Conservation (phyloP, 2,113 vertebrate genomes). For the Callipepla squamata region DNA sequence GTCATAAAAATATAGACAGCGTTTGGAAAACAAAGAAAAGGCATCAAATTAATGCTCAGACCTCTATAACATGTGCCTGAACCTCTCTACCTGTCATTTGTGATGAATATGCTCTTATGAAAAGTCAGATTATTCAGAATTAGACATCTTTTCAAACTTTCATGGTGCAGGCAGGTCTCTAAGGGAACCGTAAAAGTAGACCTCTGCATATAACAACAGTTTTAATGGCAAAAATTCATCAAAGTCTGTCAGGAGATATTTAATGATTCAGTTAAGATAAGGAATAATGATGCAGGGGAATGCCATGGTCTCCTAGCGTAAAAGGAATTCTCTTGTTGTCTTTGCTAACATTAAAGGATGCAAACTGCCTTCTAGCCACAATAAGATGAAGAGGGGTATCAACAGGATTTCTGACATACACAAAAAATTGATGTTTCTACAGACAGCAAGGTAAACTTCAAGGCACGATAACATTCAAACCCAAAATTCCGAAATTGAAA, state of each 20-base stretch:
- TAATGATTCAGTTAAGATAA: conserved; percentile 63
- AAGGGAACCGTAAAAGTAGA: conserved; percentile 53
- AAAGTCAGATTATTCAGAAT: conserved; percentile 68
- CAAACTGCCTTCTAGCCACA: neutral
- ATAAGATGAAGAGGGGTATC: neutral
- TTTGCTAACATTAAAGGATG: neutral
- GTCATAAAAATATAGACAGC: conserved; percentile 64
- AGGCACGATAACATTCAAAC: neutral
- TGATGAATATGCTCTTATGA: conserved; percentile 58
- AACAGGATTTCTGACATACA: neutral
- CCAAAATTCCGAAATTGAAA: neutral
- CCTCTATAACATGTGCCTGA: conserved; percentile 20
- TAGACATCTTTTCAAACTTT: conserved; percentile 65
- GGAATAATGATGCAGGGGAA: conserved; percentile 46
- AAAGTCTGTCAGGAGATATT: conserved; percentile 69
- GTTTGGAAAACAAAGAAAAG: conserved; percentile 64
- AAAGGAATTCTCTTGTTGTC: conserved; percentile 51
- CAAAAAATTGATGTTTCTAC: neutral
- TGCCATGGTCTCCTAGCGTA: neutral
- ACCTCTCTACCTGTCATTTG: conserved; percentile 54
- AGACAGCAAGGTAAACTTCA: neutral
- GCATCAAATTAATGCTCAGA: conserved; percentile 62
- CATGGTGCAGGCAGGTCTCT: conserved; percentile 41
- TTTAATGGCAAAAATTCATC: conserved; percentile 72
- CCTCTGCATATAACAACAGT: conserved; percentile 64